A percentile compares a stretch with the other conserved stretches of the same genome.
Conservation (phyloP, 2,797 vertebrate genomes). For the Spheniscus humboldti region DNA sequence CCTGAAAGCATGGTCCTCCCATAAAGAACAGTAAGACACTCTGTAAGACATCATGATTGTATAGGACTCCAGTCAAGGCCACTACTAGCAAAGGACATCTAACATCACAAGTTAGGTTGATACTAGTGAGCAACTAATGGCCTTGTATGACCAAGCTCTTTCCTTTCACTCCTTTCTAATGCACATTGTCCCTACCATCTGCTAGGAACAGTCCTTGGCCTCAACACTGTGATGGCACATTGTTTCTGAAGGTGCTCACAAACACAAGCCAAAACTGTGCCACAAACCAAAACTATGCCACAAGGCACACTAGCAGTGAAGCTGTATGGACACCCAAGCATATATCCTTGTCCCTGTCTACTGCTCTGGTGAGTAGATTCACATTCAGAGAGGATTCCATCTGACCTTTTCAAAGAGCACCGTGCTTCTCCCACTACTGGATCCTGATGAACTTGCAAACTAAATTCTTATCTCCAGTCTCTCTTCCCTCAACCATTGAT, state of each 20-base stretch:
- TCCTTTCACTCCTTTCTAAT: background rate
- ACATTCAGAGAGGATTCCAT: background rate
- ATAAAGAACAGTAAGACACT: background rate
- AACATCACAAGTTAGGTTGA: background rate
- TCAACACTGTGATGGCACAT: background rate
- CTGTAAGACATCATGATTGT: background rate
- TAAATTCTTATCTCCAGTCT: background rate
- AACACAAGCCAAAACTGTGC: background rate
- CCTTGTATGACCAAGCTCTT: background rate
- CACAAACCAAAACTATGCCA: background rate
- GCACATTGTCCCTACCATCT: background rate
- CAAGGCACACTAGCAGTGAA: background rate
- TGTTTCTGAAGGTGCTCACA: background rate
- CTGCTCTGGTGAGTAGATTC: background rate
- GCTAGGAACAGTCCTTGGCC: background rate
- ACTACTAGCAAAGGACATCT: background rate
- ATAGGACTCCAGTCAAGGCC: background rate
- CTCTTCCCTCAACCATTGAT: background rate
- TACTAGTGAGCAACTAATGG: background rate
- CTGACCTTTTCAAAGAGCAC: background rate
- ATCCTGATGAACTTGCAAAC: background rate
- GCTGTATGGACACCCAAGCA: background rate
- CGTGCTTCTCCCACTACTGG: background rate
- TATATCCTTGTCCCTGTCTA: background rate
- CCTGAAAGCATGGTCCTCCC: background rate